Conservation (phyloP, 2,888 invertebrate genomes). For the Lasioglossum figueresi region DNA sequence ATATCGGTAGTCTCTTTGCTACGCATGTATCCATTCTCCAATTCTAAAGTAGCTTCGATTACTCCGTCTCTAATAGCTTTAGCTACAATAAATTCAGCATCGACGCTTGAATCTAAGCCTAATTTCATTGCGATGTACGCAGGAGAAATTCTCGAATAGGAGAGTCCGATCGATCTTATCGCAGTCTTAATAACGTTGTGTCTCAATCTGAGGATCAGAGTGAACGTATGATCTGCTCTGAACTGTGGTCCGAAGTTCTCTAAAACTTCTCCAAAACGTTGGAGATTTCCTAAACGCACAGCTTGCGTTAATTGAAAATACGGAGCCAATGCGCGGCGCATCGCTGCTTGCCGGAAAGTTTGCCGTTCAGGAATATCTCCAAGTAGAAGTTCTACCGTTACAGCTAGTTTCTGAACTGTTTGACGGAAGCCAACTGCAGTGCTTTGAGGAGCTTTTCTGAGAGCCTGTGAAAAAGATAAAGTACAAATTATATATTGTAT, state of each 20-base stretch:
- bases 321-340: constrained; percentile 95
- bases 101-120: constrained; percentile 96
- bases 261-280: constrained; percentile 96
- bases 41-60: constrained; percentile 98
- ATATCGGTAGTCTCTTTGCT: constrained; percentile 98
- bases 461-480: constrained; percentile 85
- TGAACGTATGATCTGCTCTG: constrained; percentile 97
- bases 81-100: constrained; percentile 99
- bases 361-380: constrained; percentile 99
- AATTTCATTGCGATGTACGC: constrained; percentile 97
- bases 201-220: constrained; percentile 96
- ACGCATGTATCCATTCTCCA: constrained; percentile 97
- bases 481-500: background rate
- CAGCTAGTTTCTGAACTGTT: constrained; percentile 97
- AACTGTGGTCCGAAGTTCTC: constrained; percentile 96
- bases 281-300: constrained; percentile 97
- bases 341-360: constrained; percentile 95
- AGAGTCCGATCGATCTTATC: constrained; percentile 96
- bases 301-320: constrained; percentile 99
- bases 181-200: constrained; percentile 99
- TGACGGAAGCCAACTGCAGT: constrained; percentile 99
- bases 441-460: constrained; percentile 98
- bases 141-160: constrained; percentile 98
- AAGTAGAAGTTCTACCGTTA: constrained; percentile 96
- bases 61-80: constrained; percentile 99